These are phyloP conservation scores for Ornithoptera priamus DNA, from an alignment of 2,888 invertebrate genomes.

Conservation along the genomic window DNA sequence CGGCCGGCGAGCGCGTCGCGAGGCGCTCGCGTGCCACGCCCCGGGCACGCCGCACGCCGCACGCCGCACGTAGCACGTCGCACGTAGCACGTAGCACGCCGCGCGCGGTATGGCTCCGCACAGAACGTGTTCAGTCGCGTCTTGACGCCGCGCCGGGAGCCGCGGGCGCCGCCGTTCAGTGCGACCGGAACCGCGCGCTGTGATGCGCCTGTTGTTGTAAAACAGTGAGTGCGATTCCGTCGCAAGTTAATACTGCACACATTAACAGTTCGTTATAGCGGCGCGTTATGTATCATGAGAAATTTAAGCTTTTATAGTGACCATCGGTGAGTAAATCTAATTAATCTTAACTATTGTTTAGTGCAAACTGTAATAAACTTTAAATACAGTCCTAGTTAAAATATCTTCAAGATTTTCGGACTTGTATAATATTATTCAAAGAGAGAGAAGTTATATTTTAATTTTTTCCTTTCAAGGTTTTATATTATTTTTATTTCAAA, in stretches of 20 bases:
- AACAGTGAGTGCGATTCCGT: conserved; percentile 60
- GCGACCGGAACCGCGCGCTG: conserved; percentile 23
- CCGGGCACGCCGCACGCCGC: background rate
- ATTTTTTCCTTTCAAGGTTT: no score
- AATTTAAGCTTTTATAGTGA: conserved; percentile 74
- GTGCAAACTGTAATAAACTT: no score
- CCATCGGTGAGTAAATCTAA: conserved; percentile 63
- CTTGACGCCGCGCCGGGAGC: conserved; percentile 22
- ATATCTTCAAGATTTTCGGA: background rate
- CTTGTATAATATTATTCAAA: background rate
- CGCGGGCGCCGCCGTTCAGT: conserved; percentile 21
- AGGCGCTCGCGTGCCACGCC: conserved; percentile 49
- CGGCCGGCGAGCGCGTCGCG: conserved; percentile 60
- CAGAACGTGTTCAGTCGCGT: conserved; percentile 34
- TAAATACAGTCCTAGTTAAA: no score
- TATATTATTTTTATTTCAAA: no score
- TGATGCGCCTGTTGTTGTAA: conserved; percentile 53
- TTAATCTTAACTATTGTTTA: background rate
- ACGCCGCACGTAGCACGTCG: conserved; percentile 38
- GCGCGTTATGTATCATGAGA: conserved; percentile 61
- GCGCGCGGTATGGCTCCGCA: conserved; percentile 59
- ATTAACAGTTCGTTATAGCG: conserved; percentile 29
- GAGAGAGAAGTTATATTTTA: no score
- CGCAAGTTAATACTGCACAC: conserved; percentile 18
- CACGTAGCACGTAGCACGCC: conserved; percentile 39